phyloP scores from a whole-genome alignment of 1,140 invertebrate species.

The Pogonus chalceus region DNA sequence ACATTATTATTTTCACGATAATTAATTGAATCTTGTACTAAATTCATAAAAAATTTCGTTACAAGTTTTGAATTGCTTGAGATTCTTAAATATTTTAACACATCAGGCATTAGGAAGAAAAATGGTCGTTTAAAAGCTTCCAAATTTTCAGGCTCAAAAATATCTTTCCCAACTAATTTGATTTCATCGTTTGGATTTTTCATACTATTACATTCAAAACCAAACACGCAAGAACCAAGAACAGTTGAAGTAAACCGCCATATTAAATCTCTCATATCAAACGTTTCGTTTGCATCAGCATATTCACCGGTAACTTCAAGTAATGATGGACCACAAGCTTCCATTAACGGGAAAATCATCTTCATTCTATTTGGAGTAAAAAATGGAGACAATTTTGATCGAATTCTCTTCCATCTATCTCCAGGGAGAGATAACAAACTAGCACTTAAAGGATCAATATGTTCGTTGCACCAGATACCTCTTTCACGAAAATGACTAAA shows the following conservation, averaged over 20 bases:
- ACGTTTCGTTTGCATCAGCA: neutral
- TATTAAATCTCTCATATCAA: slow-evolving; percentile 27
- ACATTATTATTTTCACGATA: slow-evolving; percentile 32
- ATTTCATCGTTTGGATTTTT: slow-evolving; percentile 24
- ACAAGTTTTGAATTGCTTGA: slow-evolving; percentile 23
- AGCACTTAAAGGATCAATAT: slow-evolving; percentile 23
- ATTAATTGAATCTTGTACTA: slow-evolving; percentile 31
- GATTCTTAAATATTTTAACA: slow-evolving; percentile 17
- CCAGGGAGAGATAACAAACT: slow-evolving; percentile 33
- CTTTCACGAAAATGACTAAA: slow-evolving; percentile 13
- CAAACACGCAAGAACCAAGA: slow-evolving; percentile 33
- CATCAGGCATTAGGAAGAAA: slow-evolving; percentile 15
- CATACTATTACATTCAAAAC: slow-evolving; percentile 28
- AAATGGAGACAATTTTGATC: slow-evolving; percentile 38
- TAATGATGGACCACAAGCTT: slow-evolving; percentile 23
- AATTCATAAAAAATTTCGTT: slow-evolving; percentile 31
- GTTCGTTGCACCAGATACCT: slow-evolving; percentile 13
- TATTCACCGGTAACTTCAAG: slow-evolving; percentile 7
- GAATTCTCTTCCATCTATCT: slow-evolving; percentile 36
- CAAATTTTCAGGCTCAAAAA: slow-evolving; percentile 15
- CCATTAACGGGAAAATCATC: slow-evolving; percentile 40
- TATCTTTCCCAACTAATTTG: slow-evolving; percentile 22
- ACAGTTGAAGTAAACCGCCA: slow-evolving; percentile 25
- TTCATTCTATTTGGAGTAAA: slow-evolving; percentile 47
- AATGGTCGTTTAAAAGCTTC: slow-evolving; percentile 16